Conservation (phyloP, 2,113 vertebrate genomes). For the Leucosticte australis region DNA sequence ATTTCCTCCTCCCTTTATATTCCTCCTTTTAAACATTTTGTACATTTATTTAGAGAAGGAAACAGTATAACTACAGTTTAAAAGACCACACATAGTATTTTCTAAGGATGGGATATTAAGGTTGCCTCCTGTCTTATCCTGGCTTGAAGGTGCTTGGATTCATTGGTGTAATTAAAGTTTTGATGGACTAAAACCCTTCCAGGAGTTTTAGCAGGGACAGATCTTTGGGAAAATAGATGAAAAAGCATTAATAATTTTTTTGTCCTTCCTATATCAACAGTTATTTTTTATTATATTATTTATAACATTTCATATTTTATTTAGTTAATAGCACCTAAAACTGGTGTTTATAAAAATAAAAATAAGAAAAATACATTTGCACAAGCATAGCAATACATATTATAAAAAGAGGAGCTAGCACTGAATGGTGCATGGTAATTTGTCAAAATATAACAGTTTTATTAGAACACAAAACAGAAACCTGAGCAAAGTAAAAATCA, state of each 20-base stretch:
- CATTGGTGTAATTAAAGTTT: background rate
- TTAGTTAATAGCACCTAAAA: background rate
- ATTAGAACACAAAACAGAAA: background rate
- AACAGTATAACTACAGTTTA: background rate
- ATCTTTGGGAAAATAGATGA: background rate
- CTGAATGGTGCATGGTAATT: background rate
- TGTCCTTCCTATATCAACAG: background rate
- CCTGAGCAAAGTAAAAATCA: background rate
- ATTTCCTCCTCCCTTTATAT: background rate
- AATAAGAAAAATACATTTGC: background rate
- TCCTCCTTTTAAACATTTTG: background rate
- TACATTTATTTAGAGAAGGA: background rate
- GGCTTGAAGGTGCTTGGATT: rapidly evolving
- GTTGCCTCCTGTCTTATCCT: background rate
- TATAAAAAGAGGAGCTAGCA: background rate
- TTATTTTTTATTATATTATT: background rate
- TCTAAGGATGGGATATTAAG: background rate
- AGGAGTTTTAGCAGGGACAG: background rate
- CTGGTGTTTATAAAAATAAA: background rate
- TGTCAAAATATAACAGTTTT: background rate
- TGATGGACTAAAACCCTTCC: background rate
- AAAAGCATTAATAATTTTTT: background rate
- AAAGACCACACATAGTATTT: background rate
- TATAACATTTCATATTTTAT: background rate
- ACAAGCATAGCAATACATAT: background rate